Evolutionary conservation across 2,888 invertebrate species (phyloP).

Genomic region (Altica lythri): DNA sequence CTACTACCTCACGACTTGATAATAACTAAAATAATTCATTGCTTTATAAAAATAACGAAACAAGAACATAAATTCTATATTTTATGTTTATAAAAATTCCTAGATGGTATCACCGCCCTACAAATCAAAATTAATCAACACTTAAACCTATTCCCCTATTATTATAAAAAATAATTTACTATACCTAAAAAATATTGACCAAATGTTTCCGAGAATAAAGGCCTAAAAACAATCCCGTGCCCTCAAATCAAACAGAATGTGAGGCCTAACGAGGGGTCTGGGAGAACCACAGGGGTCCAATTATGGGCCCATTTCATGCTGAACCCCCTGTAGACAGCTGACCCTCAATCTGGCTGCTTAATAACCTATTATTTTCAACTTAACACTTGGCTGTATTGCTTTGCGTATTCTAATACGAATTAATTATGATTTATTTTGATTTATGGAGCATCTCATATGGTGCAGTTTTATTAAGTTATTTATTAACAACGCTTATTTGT

Average conservation of each 20-base stretch:
- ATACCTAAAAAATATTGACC: neutral
- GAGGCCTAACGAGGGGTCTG: conserved; percentile 44
- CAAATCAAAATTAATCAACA: conserved; percentile 23
- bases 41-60: neutral
- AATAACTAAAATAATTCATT: conserved; percentile 4
- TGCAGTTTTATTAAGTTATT: conserved; percentile 27
- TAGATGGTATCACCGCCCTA: conserved; percentile 5
- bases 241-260: conserved; percentile 4
- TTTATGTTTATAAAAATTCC: conserved; percentile 13
- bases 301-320: conserved; percentile 56
- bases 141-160: neutral
- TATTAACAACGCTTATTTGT: conserved; percentile 25
- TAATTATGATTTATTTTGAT: conserved; percentile 38
- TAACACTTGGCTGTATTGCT: conserved; percentile 43
- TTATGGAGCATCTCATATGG: conserved; percentile 27
- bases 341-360: conserved; percentile 40
- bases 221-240: conserved; percentile 8
- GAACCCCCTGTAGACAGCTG: conserved; percentile 45
- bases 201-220: conserved; percentile 18
- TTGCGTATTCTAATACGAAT: conserved; percentile 37
- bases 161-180: conserved; percentile 5
- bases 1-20: neutral
- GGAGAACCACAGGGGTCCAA: conserved; percentile 54
- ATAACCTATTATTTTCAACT: conserved; percentile 51
- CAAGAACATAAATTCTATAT: neutral